Conservation (phyloP, 2,113 vertebrate genomes). For the Saguinus imperator region DNA sequence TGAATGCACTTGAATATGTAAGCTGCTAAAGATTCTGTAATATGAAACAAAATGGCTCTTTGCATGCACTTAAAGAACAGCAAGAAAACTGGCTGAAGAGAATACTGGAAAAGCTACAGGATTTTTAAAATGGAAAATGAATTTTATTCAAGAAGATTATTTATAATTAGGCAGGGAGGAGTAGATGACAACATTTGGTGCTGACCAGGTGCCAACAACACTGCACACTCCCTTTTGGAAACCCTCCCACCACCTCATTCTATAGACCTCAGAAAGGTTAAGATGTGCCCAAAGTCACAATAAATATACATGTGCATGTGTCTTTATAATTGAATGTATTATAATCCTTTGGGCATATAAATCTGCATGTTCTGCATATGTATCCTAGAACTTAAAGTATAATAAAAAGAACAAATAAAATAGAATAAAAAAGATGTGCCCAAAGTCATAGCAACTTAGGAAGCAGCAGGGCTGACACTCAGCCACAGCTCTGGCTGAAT, state of each 20-base stretch:
- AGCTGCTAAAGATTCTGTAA: background rate
- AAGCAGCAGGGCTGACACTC: background rate
- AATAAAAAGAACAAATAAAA: too few species aligned
- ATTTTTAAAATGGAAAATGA: conserved; percentile 14
- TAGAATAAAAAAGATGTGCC: background rate
- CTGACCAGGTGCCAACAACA: accelerated
- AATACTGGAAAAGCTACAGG: background rate
- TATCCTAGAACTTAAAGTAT: too few species aligned
- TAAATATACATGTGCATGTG: too few species aligned
- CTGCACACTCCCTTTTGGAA: background rate
- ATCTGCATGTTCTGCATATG: too few species aligned
- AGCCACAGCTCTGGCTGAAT: background rate
- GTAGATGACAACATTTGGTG: background rate
- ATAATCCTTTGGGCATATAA: too few species aligned
- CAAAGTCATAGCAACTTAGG: background rate
- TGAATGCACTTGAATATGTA: background rate
- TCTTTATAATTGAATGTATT: too few species aligned
- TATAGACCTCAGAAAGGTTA: background rate
- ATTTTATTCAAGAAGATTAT: background rate
- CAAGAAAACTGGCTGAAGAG: conserved; percentile 19
- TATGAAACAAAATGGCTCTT: background rate
- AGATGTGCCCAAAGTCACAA: background rate
- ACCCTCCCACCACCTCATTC: background rate
- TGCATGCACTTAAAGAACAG: background rate
- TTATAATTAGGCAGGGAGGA: background rate